phyloP scores from a whole-genome alignment of 2,797 vertebrate genomes.

The Meda fulgida region DNA sequence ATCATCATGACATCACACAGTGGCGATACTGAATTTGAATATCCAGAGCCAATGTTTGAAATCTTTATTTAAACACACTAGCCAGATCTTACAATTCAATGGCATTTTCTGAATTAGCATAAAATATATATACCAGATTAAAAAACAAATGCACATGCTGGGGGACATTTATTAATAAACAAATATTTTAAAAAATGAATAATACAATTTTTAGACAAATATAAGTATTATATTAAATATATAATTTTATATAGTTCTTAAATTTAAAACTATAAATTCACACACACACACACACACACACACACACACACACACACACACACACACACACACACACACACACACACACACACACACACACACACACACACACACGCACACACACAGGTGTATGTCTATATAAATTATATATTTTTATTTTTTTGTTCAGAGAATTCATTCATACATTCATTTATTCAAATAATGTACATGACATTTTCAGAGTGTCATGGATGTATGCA shows the following conservation, averaged over 20 bases:
- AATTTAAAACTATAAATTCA: too few relatives aligned
- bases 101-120: not conserved
- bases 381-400: not conserved
- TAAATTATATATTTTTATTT: not conserved
- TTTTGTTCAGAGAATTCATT: not conserved
- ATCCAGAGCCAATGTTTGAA: not conserved
- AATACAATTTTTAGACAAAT: not conserved
- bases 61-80: not conserved
- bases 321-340: too few relatives aligned
- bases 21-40: not conserved
- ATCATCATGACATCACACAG: slow-evolving; percentile 6
- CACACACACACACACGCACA: not conserved
- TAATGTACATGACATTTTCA: not conserved
- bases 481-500: not conserved
- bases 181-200: not conserved
- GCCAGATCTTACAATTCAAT: not conserved
- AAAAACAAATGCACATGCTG: not conserved
- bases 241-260: not conserved
- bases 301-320: too few relatives aligned
- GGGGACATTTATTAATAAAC: not conserved
- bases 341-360: too few relatives aligned
- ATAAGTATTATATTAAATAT: not conserved
- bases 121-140: not conserved
- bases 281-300: accelerated
- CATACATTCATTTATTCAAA: not conserved